Base-by-base conservation (phyloP, 92 coral and sea anemone species). In the Micromussa lordhowensis region DNA sequence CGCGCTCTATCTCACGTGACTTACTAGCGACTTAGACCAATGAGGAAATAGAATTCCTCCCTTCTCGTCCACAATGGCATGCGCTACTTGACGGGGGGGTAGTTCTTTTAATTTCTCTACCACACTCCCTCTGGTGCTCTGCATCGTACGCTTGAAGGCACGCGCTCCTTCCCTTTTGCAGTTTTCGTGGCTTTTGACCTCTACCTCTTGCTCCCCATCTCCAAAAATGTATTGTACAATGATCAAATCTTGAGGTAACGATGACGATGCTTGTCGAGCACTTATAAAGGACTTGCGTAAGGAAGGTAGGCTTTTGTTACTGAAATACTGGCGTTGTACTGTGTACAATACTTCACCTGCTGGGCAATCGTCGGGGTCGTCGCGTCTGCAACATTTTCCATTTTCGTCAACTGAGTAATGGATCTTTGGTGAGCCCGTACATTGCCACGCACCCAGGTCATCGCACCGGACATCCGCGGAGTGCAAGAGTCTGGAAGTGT, bases 361-460 rank as follows among this genome's bases (percentile, higher is more conserved):
- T 68, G 75, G 40, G 81, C 82, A 69, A 28, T n/a, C n/a, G n/a
- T n/a, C n/a, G n/a, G n/a, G n/a, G n/a, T n/a, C n/a, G n/a, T n/a
- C n/a, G n/a, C n/a, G 78, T 32, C 53, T 78, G 74, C 32, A 86
- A 29, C 24, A 69, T 22, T 28, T 53, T 1, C 91, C 94, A 9
- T 71, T 69, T 66, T 91, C 88, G 49, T 88, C 88, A 30, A 7
- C 31, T 26, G 77, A 32, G 57, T 84, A 92, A 15, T 0, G 75
- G 75, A 79, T 26, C 77, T 31, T 92, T 54, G 71, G 85, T 32
- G 92, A 68, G 9, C 94, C 94, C 53, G 94, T 92, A 57, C 92
- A 88, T 14, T 36, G 26, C 92, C 94, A 92, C 32, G 87, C 90
- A 57, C 94, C 94, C 12, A 88, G 44, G 51, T 91, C 88, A 68